These are phyloP conservation scores for Tethea ocularis DNA, from an alignment of 2,888 invertebrate species.

Conservation along the genomic window DNA sequence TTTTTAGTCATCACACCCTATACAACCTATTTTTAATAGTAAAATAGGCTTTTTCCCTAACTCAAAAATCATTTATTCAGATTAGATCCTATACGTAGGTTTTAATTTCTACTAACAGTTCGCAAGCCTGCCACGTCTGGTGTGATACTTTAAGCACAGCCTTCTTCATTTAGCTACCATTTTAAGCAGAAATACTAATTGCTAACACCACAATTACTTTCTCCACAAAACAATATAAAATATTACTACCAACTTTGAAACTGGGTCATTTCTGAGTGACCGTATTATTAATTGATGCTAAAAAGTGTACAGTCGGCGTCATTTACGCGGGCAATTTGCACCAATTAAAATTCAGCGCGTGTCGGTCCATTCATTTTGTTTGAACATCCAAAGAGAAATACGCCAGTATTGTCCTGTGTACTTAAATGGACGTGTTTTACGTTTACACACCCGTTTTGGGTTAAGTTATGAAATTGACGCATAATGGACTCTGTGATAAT, in stretches of 20 bases:
- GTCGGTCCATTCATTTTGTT: constrained; percentile 63
- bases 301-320: constrained; percentile 15
- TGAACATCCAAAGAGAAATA: constrained; percentile 53
- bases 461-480: constrained; percentile 22
- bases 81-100: too few relatives aligned
- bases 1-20: too few relatives aligned
- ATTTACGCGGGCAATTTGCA: constrained; percentile 45
- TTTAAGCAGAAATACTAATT: too few relatives aligned
- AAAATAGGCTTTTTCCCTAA: too few relatives aligned
- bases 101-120: too few relatives aligned
- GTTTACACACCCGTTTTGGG: constrained; percentile 36
- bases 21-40: too few relatives aligned
- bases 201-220: not conserved
- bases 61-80: too few relatives aligned
- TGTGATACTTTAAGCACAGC: too few relatives aligned
- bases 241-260: not conserved
- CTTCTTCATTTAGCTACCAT: too few relatives aligned
- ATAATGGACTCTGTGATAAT: too few relatives aligned
- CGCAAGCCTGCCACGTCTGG: too few relatives aligned
- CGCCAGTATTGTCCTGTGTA: constrained; percentile 48
- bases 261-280: not conserved
- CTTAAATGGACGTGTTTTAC: constrained; percentile 57
- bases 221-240: not conserved
- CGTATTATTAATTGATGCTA: constrained; percentile 3
- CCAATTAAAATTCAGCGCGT: constrained; percentile 65